Conservation (phyloP, 2,113 vertebrate genomes). For the Malurus melanocephalus region DNA sequence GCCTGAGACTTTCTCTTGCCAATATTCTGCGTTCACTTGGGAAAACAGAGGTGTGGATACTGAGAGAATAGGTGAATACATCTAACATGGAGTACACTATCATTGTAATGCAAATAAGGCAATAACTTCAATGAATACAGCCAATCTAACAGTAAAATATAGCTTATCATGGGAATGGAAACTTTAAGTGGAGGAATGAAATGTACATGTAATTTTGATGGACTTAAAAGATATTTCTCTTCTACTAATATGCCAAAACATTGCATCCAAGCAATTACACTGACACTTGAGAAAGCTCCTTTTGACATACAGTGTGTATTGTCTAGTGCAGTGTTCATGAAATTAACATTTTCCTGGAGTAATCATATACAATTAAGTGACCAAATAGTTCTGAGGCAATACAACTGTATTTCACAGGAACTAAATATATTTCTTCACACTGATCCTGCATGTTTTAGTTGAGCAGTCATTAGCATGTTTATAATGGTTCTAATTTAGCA, state of each 20-base stretch:
- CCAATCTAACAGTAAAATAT: conserved; percentile 32
- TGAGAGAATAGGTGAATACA: conserved; percentile 6
- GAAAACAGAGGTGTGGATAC: neutral
- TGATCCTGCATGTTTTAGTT: conserved; percentile 79
- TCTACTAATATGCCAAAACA: conserved; percentile 21
- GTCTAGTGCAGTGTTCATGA: conserved; percentile 61
- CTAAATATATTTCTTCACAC: conserved; percentile 77
- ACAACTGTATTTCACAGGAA: conserved; percentile 74
- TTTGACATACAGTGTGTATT: conserved; percentile 41
- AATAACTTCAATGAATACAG: conserved; percentile 8
- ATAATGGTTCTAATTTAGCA: conserved; percentile 86
- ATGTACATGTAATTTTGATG: conserved; percentile 42
- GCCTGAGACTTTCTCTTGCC: neutral
- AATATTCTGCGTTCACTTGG: neutral
- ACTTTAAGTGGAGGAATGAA: conserved; percentile 35
- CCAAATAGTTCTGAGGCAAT: conserved; percentile 74
- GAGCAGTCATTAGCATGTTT: conserved; percentile 83
- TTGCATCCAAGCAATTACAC: conserved; percentile 38
- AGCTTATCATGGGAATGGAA: conserved; percentile 10
- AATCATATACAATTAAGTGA: conserved; percentile 76
- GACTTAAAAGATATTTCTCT: conserved; percentile 33
- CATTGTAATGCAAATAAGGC: conserved; percentile 49
- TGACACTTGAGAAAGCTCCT: conserved; percentile 41
- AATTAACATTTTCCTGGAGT: conserved; percentile 74
- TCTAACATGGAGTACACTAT: neutral